phyloP scores from a whole-genome alignment of 2,113 vertebrate species.

The Ivindomyrus marchei region DNA sequence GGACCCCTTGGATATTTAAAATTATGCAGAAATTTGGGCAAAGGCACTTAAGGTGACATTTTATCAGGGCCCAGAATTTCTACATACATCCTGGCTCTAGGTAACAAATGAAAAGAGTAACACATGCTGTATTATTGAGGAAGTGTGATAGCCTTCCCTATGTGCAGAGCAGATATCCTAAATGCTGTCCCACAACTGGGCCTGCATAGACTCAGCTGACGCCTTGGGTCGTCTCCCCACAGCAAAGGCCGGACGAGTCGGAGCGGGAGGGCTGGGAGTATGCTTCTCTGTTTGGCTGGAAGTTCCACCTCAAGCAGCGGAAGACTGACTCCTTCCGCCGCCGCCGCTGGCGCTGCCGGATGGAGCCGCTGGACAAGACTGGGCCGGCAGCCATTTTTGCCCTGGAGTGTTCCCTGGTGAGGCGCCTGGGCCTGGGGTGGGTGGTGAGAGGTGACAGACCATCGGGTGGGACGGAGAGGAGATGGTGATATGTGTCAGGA shows the following conservation, averaged over 20 bases:
- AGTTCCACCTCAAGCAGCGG: constrained; percentile 79
- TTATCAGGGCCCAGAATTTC: neutral
- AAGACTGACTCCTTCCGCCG: constrained; percentile 85
- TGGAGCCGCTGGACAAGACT: constrained; percentile 87
- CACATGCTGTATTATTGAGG: neutral
- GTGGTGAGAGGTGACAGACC: constrained; percentile 21
- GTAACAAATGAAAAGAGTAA: neutral
- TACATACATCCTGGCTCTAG: neutral
- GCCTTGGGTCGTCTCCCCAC: constrained; percentile 6
- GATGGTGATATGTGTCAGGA: neutral
- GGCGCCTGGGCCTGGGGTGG: neutral
- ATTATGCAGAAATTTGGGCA: neutral
- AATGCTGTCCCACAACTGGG: neutral
- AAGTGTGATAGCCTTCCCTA: neutral
- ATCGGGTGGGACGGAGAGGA: neutral
- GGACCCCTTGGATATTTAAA: neutral
- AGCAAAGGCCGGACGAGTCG: constrained; percentile 78
- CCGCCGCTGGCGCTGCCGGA: constrained; percentile 83
- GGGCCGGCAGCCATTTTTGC: constrained; percentile 88
- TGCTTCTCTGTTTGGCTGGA: constrained; percentile 91
- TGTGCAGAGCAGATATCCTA: neutral
- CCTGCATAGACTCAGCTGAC: neutral
- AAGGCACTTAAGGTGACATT: neutral
- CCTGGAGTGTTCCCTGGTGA: constrained; percentile 87
- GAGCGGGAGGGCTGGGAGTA: constrained; percentile 92